These are phyloP conservation scores for Lerista edwardsae DNA, from an alignment of 2,797 vertebrate genomes.

Conservation along the genomic window DNA sequence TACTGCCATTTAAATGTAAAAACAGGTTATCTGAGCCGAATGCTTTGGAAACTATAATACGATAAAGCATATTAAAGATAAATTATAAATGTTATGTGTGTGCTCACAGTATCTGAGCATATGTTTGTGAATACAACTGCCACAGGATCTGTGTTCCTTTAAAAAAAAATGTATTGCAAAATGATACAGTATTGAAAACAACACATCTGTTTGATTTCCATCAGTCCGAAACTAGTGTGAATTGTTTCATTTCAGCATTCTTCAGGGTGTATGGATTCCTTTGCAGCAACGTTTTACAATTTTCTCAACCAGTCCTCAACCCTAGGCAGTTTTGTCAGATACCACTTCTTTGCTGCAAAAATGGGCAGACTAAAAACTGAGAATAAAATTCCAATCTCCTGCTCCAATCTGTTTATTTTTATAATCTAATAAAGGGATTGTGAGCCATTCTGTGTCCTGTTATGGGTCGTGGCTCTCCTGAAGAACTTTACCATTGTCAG, in stretches of 20 bases:
- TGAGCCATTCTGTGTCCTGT: background rate
- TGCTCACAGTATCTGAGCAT: background rate
- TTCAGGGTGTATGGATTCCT: background rate
- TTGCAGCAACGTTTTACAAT: background rate
- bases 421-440: background rate
- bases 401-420: background rate
- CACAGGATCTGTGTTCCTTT: background rate
- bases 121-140: background rate
- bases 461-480: constrained; percentile 2
- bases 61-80: background rate
- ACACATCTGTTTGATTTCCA: background rate
- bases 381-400: background rate
- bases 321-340: background rate
- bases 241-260: background rate
- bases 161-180: background rate
- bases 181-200: background rate
- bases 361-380: background rate
- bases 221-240: no score
- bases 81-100: accelerated
- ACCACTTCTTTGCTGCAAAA: background rate
- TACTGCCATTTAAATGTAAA: background rate
- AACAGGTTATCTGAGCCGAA: background rate
- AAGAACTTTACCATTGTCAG: background rate
- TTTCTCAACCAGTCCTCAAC: background rate
- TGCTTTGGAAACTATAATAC: background rate